Evolutionary conservation across 2,797 vertebrate species (phyloP), one percentile per base, ranked within the genome.

Genomic region (Streptopelia turtur): DNA sequence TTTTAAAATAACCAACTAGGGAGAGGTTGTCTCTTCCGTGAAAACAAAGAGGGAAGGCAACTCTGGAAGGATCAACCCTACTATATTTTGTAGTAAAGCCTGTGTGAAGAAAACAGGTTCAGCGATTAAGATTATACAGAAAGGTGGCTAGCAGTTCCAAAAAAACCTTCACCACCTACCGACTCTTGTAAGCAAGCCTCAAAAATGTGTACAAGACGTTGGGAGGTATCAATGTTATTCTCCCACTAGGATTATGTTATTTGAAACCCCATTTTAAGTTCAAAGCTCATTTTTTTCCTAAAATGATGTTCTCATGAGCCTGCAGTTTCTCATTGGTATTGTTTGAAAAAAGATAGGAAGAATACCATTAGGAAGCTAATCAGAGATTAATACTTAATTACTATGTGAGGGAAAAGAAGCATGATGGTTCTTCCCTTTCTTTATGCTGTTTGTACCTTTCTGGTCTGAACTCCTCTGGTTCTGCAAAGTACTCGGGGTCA

Each of bases 401-500:
- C 49, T 64, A 28, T 1, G 2, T 60, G 64, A 90, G 52, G 53
- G 13, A 72, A 89, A 68, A 87, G 70, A 66, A 87, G 64, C 4
- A 20, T 30, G 83, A 20, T 76, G n/a, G 63, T 81, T 82, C 55
- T 83, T 83, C 72, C 37, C 20, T 79, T 78, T 81, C 55, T 8
- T 76, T 76, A 39, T 16, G 41, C 5, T n/a, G 31, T 75, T 56
- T 43, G 11, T 98, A 98, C 98, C 98, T 99, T 96, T 97, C 98
- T 55, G 98, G 98, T 49, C 24, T 94, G 94, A 98, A 98, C 78
- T 98, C 96, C 0, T 98, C 94, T 12, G 98, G 97, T 18, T 97
- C 93, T 24, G 90, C 45, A 98, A 97, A 98, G 87, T 96, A 30
- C 2, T 91, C 76, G 0, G 98, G 93, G 75, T 94, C 2, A 0